Evolutionary conservation across 2,888 invertebrate genomes (phyloP).

Genomic region (Taphrorychus bicolor): DNA sequence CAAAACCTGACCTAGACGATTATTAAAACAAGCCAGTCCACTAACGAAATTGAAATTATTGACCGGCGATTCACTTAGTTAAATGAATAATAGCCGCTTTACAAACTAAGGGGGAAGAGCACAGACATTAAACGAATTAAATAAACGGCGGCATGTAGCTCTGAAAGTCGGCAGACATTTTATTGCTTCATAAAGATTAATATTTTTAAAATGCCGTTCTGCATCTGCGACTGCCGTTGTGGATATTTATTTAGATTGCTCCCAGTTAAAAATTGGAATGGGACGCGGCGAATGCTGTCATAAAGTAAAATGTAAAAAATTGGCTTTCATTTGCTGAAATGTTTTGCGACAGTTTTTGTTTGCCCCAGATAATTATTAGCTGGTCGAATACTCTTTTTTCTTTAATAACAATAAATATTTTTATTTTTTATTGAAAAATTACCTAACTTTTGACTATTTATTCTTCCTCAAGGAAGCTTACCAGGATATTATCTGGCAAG

Average conservation of each 20-base stretch:
- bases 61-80: constrained; percentile 10
- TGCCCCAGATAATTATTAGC: no score
- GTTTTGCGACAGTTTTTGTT: no score
- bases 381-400: no score
- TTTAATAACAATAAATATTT: no score
- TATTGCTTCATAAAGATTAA: constrained; percentile 30
- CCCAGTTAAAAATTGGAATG: constrained; percentile 33
- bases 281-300: constrained; percentile 17
- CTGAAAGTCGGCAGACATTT: constrained; percentile 14
- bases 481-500: no score
- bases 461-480: no score
- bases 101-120: constrained; percentile 1
- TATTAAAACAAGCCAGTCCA: background rate
- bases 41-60: background rate
- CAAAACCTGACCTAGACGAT: background rate
- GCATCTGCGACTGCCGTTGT: constrained; percentile 29
- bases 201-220: constrained; percentile 30
- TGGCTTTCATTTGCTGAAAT: constrained; percentile 31
- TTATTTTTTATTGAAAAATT: no score
- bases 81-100: constrained; percentile 4
- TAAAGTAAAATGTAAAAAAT: constrained; percentile 35
- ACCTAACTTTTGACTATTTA: no score
- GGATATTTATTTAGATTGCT: constrained; percentile 21
- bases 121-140: constrained; percentile 20
- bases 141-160: constrained; percentile 19